Evolutionary conservation across 1,140 invertebrate species (phyloP), one percentile per base, ranked within the genome.

Genomic region (Oscheius sp.): DNA sequence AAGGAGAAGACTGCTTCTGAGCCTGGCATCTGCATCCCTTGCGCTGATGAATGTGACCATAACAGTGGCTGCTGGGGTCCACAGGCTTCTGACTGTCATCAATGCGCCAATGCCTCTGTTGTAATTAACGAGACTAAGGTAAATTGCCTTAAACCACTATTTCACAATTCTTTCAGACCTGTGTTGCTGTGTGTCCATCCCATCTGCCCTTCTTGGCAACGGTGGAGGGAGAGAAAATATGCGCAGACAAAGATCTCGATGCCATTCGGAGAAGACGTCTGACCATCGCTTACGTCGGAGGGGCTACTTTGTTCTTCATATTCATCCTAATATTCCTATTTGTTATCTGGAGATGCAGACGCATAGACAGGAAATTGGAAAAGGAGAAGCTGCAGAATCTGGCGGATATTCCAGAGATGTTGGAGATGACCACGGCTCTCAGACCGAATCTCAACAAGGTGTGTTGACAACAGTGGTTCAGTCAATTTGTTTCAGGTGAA

Each of bases 401-500:
- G 32, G 61, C 61, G 10, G 61, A 63, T 34, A 63, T 63, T 26
- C 61, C 61, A 10, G 61, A 63, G 31, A 10, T 32, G 31, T 29
- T 63, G n/a, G 18, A 32, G 32, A 59, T 23, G 29, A n/a, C 23
- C 55, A 59, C 20, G 55, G 13, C 20, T 13, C 13, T 31, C 20
- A 59, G 15, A 15, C 13, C 29, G 10, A 23, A 23, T 23, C 20
- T 59, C 55, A 59, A 59, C 1, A 13, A 59, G 20, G 29, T 59
- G 15, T n/a, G n/a, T n/a, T n/a, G n/a, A n/a, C n/a, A n/a, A n/a
- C n/a, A n/a, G n/a, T n/a, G n/a, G n/a, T n/a, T n/a, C n/a, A n/a
- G n/a, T n/a, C 68, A 80, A 83, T 29, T 81, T 81, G 79, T 55
- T 59, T 26, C 77, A 77, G 18, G 31, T 81, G 10, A 80, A 74